Evolutionary conservation across 2,888 invertebrate genomes (phyloP).

Genomic region (Notodonta ziczac): DNA sequence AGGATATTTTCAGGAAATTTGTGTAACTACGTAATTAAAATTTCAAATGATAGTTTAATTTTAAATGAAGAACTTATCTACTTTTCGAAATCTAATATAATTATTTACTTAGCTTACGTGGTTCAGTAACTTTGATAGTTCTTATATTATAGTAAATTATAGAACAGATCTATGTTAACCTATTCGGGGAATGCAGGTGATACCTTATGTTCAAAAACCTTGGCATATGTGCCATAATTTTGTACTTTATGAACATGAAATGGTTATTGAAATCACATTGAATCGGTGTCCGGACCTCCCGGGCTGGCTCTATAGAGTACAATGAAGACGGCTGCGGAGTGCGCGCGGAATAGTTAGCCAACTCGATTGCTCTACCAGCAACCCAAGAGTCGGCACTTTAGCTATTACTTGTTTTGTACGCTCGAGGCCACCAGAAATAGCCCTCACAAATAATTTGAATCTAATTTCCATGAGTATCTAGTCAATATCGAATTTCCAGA

Average conservation of each 20-base stretch:
- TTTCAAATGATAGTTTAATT: no score
- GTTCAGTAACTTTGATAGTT: no score
- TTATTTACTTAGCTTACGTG: no score
- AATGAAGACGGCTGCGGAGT: constrained; percentile 1
- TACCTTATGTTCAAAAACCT: no score
- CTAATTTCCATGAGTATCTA: background rate
- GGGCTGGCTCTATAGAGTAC: background rate
- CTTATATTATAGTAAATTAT: no score
- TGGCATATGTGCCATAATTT: no score
- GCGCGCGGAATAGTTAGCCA: constrained; percentile 15
- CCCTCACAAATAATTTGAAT: background rate
- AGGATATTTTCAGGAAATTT: background rate
- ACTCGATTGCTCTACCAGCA: constrained; percentile 17
- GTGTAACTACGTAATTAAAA: no score
- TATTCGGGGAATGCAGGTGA: no score
- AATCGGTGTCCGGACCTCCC: background rate
- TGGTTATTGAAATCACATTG: background rate
- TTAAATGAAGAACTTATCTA: no score
- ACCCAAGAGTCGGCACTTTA: constrained; percentile 12
- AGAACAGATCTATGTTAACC: no score
- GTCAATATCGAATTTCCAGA: background rate
- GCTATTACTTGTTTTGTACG: constrained; percentile 12
- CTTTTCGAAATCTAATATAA: no score
- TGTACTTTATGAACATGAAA: no score
- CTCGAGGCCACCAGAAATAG: background rate